Percentiles rank a stretch among this genome's conserved stretches.
Evolutionary conservation across 2,113 vertebrate species (phyloP).

Genomic region (Pelecanus crispus): DNA sequence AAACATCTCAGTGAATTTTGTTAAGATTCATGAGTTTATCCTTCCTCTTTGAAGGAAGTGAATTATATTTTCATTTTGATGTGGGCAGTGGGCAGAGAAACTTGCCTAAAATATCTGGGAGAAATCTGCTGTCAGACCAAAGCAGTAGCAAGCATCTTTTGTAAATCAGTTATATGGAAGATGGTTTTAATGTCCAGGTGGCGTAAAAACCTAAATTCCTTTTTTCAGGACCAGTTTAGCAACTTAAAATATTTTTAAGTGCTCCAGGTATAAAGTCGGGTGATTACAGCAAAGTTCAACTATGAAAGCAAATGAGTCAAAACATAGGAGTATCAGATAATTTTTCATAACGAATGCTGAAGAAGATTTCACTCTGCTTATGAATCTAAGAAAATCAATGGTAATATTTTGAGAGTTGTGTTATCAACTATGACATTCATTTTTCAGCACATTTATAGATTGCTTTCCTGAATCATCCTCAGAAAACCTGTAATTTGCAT

Average conservation of each 20-base stretch:
- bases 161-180: not conserved
- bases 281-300: not conserved
- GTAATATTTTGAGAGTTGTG: conserved; percentile 42
- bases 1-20: not conserved
- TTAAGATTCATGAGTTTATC: not conserved
- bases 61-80: not conserved
- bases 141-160: not conserved
- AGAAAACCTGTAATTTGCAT: conserved; percentile 52
- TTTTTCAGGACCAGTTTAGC: not conserved
- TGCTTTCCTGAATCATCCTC: conserved; percentile 31
- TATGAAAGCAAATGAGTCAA: not conserved
- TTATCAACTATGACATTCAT: conserved; percentile 22
- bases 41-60: not conserved
- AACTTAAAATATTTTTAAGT: not conserved
- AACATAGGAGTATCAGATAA: not conserved
- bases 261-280: not conserved
- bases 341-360: conserved; percentile 16
- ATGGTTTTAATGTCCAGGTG: not conserved
- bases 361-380: conserved; percentile 25
- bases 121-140: not conserved
- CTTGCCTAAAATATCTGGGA: not conserved
- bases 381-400: conserved; percentile 33
- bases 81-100: not conserved
- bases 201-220: not conserved
- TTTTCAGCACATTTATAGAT: conserved; percentile 34